phyloP scores from a whole-genome alignment of 2,888 invertebrate genomes.

The Leptothorax acervorum region DNA sequence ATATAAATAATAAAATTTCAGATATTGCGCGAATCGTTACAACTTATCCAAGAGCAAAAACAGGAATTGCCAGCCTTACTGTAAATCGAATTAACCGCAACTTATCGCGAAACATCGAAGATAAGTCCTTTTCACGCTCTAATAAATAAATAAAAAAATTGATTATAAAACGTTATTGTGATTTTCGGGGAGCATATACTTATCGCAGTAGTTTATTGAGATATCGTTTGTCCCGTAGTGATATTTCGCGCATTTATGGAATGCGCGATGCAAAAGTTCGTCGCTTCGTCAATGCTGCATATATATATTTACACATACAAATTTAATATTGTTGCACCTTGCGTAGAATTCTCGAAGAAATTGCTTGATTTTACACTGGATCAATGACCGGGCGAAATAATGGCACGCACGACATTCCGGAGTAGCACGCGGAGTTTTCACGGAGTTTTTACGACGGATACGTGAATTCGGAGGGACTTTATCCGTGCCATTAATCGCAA shows the following conservation, averaged over 20 bases:
- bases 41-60: background rate
- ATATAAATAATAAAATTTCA: conserved; percentile 4
- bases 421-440: conserved; percentile 54
- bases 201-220: background rate
- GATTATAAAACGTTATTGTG: background rate
- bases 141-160: background rate
- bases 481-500: conserved; percentile 42
- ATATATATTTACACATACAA: background rate
- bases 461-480: conserved; percentile 44
- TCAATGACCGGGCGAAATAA: background rate
- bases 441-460: conserved; percentile 52
- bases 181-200: background rate
- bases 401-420: background rate
- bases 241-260: conserved; percentile 28
- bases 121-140: conserved; percentile 20
- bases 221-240: conserved; percentile 17
- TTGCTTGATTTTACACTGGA: conserved; percentile 24
- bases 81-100: conserved; percentile 12
- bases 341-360: conserved; percentile 56
- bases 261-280: background rate
- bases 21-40: background rate
- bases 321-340: conserved; percentile 39
- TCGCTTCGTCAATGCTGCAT: background rate
- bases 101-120: conserved; percentile 12
- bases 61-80: background rate